Conservation (phyloP, 2,888 invertebrate genomes). For the Xylophagus ater region DNA sequence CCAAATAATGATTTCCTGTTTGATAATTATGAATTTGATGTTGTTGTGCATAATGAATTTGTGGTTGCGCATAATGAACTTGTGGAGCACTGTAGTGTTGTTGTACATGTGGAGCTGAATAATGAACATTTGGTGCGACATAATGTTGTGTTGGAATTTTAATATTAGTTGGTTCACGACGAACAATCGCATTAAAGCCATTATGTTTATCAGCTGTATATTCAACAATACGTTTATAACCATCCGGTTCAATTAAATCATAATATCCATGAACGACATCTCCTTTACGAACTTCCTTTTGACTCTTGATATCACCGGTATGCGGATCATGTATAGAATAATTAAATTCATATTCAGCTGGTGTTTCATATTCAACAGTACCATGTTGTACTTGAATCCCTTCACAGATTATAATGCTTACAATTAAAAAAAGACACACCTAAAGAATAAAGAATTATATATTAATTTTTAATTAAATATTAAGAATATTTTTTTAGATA, state of each 20-base stretch:
- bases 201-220: conserved; percentile 45
- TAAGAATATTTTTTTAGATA: too few species aligned
- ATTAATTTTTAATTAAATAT: too few species aligned
- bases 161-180: conserved; percentile 41
- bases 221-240: conserved; percentile 43
- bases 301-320: conserved; percentile 44
- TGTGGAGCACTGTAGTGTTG: conserved; percentile 16
- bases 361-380: conserved; percentile 30
- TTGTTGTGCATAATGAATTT: not conserved
- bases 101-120: conserved; percentile 18
- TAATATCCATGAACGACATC: conserved; percentile 45
- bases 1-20: too few species aligned
- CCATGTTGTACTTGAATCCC: too few species aligned
- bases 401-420: too few species aligned
- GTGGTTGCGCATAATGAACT: not conserved
- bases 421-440: too few species aligned
- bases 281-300: conserved; percentile 43
- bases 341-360: conserved; percentile 42
- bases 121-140: conserved; percentile 23
- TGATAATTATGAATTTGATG: too few species aligned
- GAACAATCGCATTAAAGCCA: conserved; percentile 47
- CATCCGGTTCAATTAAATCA: conserved; percentile 44
- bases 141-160: conserved; percentile 35
- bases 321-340: conserved; percentile 42
- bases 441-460: too few species aligned